Percentiles rank a stretch among this genome's conserved stretches.
These are phyloP conservation scores for Coremacera marginata DNA, from an alignment of 2,888 invertebrate species.

Conservation along the genomic window DNA sequence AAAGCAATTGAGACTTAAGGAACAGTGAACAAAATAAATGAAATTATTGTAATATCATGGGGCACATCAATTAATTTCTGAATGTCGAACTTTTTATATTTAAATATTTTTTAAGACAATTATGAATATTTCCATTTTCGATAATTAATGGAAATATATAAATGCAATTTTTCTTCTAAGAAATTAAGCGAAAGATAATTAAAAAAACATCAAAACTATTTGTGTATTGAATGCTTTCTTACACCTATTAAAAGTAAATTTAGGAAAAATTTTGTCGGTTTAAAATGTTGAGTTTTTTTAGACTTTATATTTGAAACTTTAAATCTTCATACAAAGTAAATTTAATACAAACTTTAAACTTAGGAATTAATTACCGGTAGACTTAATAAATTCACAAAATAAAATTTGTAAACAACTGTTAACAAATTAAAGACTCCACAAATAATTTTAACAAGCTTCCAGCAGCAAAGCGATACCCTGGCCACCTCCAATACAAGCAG, in stretches of 20 bases:
- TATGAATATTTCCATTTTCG: constrained; percentile 10
- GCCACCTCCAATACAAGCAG: constrained; percentile 98
- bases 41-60: neutral
- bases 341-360: too few species aligned
- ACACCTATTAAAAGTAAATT: too few species aligned
- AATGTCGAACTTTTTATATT: constrained; percentile 11
- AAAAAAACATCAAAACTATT: neutral
- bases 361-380: too few species aligned
- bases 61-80: neutral
- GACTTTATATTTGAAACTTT: too few species aligned
- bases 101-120: constrained; percentile 16
- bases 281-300: too few species aligned
- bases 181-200: neutral
- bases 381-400: too few species aligned
- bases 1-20: constrained; percentile 44
- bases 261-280: too few species aligned
- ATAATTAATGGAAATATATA: neutral
- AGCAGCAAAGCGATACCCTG: constrained; percentile 96
- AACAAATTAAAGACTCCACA: too few species aligned
- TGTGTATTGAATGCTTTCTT: too few species aligned
- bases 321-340: too few species aligned
- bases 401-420: too few species aligned
- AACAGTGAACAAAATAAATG: neutral
- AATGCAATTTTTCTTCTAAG: constrained; percentile 11
- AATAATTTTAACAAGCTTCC: constrained; percentile 73